A percentile compares a stretch with the other conserved stretches of the same genome.
phyloP scores from a whole-genome alignment of 2,113 vertebrate genomes.

The Ictalurus furcatus region DNA sequence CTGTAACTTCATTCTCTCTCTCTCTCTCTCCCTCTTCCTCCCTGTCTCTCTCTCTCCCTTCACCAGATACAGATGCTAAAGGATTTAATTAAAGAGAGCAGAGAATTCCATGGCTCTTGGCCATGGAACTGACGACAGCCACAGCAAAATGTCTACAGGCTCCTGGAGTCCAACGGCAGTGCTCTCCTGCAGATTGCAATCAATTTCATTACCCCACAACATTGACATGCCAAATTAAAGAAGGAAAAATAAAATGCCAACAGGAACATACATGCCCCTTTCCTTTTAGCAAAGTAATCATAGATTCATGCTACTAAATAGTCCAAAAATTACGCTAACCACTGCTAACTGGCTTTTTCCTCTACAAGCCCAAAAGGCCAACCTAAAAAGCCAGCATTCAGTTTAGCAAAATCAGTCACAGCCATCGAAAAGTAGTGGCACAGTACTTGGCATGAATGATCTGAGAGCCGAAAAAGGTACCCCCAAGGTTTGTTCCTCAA shows the following conservation, averaged over 20 bases:
- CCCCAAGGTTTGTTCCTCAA: constrained; percentile 13
- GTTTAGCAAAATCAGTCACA: constrained; percentile 20
- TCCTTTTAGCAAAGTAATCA: constrained; percentile 17
- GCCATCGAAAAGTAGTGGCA: constrained; percentile 42
- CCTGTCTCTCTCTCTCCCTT: constrained; percentile 35
- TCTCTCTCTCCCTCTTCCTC: constrained; percentile 44
- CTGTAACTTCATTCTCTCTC: constrained; percentile 38
- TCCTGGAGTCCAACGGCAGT: constrained; percentile 47
- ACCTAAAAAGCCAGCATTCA: constrained; percentile 9
- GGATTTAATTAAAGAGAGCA: constrained; percentile 72
- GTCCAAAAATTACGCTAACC: constrained; percentile 17
- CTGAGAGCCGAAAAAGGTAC: constrained; percentile 34
- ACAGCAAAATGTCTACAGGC: constrained; percentile 46
- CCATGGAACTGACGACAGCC: constrained; percentile 67
- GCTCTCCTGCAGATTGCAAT: constrained; percentile 38
- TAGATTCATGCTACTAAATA: not conserved
- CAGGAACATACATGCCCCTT: not conserved
- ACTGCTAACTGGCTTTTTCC: constrained; percentile 23
- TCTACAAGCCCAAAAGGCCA: constrained; percentile 14
- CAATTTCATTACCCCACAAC: constrained; percentile 43
- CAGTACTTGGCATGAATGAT: constrained; percentile 47
- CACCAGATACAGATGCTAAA: constrained; percentile 65
- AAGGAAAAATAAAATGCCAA: constrained; percentile 4
- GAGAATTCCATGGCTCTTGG: constrained; percentile 71
- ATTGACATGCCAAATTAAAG: constrained; percentile 10